Evolutionary conservation across 2,797 vertebrate species (phyloP), one percentile per base, ranked within the genome.

Genomic region (Erethizon dorsatum): DNA sequence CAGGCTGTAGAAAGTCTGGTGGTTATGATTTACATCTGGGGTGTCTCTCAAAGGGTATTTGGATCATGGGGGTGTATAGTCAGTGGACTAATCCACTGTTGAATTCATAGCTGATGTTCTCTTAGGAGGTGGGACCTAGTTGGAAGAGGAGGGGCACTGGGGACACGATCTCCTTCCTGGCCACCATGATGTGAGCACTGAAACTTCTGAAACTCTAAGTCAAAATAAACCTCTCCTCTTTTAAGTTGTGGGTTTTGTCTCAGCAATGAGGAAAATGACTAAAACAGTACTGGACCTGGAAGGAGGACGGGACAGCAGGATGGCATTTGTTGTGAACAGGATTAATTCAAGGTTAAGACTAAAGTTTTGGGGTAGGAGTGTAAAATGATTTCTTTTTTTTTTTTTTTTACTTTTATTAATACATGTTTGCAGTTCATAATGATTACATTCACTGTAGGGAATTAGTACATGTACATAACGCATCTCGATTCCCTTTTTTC

Each of bases 301-400:
- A 69, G 26, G 59, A 85, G 4, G 77, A 89, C 14, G 50, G 33
- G 47, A 91, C 33, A 94, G 33, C 9, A 85, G 41, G n/a, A 61
- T 28, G 14, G 15, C 65, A 83, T 83, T 52, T 67, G 13, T 2
- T 87, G 73, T 57, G 12, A 9, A 92, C 12, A 71, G 26, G 41
- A 89, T 31, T 37, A 47, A 91, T 57, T 83, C 85, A 73, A 88
- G 65, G 61, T 67, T 78, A 77, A 91, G 59, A 89, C 1, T 41
- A 8, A 79, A 63, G 61, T 45, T 88, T 24, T 47, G 31, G 41
- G 78, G 61, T n/a, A 50, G 12, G 10, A 17, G n/a, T 13, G 13
- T 18, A 18, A 69, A 20, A 22, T 22, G 15, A 10, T 71, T 41
- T 37, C 20, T 59, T 59, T 24, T 22, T 24, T 61, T 26, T 61